Base-by-base conservation (phyloP, 2,888 invertebrate genomes). In the Leptopilina syphax region DNA sequence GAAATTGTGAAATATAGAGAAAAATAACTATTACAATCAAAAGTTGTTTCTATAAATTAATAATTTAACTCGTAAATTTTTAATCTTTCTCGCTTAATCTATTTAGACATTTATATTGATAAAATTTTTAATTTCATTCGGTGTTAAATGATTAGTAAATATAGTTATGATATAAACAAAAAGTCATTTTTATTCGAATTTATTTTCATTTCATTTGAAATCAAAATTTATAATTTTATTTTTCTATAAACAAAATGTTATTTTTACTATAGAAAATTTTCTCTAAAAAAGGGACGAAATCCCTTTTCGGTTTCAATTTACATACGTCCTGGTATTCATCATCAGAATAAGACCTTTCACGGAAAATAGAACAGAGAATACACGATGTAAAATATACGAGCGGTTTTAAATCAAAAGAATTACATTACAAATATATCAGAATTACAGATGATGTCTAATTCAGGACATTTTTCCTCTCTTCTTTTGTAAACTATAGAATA, bases 371-470 rank as follows among this genome's bases (percentile, higher is more conserved):
- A 65, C 68, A 60, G 27, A 13, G 57, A 57, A 67, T 77, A 65
- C 1, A 57, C 12, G 18, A 50, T 3, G 54, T 9, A 68, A 41
- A 67, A 67, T 13, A 77, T 9, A 27, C 50, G 13, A 44, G 50
- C 65, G 65, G 65, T 65, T 77, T 77, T n/a, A 77, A 65, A 65
- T 65, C 77, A 65, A 67, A 50, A 66, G 77, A 67, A 77, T 67
- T 27, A 67, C 60, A 67, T 67, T 77, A 70, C 3, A 70, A 70
- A 54, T 34, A 50, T 70, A 70, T 70, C 70, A 50, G 70, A 70
- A 70, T 70, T 27, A 70, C 70, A 70, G 27, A 70, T 70, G 10
- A 34, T 50, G 54, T 24, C 50, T 27, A 27, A 70, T 27, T 1
- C 50, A 50, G 70, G 50, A 70, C 70, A 27, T 54, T 54, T 50